phyloP scores from a whole-genome alignment of 2,888 invertebrate species.

The Leptopterna dolabrata region DNA sequence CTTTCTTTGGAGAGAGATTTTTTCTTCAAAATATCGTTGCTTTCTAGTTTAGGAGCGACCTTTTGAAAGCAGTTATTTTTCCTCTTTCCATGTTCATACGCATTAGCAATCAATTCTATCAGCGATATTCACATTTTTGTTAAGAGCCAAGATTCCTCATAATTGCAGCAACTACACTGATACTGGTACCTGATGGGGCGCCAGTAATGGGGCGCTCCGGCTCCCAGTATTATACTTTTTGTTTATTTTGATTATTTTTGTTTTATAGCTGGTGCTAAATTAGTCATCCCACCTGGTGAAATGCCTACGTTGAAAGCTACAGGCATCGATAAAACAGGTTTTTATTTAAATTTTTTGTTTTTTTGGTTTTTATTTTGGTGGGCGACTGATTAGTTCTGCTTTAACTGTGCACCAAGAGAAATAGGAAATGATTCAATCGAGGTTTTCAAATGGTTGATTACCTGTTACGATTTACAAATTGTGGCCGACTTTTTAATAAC shows the following conservation, averaged over 20 bases:
- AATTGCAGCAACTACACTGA: too few relatives aligned
- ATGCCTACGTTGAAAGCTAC: constrained; percentile 66
- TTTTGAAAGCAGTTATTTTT: too few relatives aligned
- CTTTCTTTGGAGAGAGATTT: too few relatives aligned
- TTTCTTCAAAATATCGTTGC: too few relatives aligned
- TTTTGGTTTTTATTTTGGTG: background rate
- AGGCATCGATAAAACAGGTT: constrained; percentile 63
- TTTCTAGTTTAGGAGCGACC: too few relatives aligned
- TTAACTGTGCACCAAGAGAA: background rate
- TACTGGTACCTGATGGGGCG: too few relatives aligned
- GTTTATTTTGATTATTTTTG: constrained; percentile 43
- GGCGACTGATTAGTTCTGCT: background rate
- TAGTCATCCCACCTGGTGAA: constrained; percentile 68
- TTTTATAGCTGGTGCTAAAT: constrained; percentile 66
- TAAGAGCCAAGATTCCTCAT: too few relatives aligned
- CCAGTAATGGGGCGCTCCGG: background rate
- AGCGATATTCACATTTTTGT: too few relatives aligned
- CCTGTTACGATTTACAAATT: background rate
- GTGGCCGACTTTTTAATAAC: too few relatives aligned
- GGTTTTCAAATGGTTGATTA: background rate
- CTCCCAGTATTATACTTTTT: background rate
- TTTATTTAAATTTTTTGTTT: constrained; percentile 32
- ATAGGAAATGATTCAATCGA: background rate
- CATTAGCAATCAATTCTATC: too few relatives aligned
- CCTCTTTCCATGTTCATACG: too few relatives aligned